Conservation (phyloP, 2,888 invertebrate species). For the Sycophila texana region DNA sequence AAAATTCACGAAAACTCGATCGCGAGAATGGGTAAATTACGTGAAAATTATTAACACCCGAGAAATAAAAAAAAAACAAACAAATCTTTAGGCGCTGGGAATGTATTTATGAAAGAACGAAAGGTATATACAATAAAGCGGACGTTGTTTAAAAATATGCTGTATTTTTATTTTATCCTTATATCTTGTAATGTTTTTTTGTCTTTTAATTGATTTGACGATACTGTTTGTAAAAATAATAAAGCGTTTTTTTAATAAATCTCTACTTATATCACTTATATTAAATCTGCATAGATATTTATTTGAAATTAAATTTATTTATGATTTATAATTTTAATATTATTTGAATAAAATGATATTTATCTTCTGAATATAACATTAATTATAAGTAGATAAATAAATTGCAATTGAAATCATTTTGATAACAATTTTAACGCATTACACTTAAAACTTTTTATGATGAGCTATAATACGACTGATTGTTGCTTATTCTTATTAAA, state of each 20-base stretch:
- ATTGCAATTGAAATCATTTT: neutral
- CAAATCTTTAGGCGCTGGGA: conserved; percentile 61
- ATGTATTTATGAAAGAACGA: conserved; percentile 68
- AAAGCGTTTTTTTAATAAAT: neutral
- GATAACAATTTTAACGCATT: no score
- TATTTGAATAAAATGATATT: no score
- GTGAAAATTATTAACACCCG: conserved; percentile 40
- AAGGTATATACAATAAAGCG: conserved; percentile 71
- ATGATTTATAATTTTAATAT: no score
- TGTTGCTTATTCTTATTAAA: no score
- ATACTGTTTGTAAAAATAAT: neutral
- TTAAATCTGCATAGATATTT: no score
- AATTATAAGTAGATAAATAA: no score
- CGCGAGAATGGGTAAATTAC: conserved; percentile 48
- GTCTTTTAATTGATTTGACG: neutral
- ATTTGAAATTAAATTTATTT: no score
- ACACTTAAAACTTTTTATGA: no score
- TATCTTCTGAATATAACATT: no score
- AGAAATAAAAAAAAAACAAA: conserved; percentile 23
- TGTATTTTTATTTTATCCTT: neutral
- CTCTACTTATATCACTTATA: no score
- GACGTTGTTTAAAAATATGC: conserved; percentile 66
- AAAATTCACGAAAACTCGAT: conserved; percentile 31
- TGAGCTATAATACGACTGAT: no score
- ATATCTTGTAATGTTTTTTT: neutral